A percentile compares a stretch with the other conserved stretches of the same genome.
phyloP scores from a whole-genome alignment of 2,888 invertebrate genomes.

The Xestobium rufovillosum region DNA sequence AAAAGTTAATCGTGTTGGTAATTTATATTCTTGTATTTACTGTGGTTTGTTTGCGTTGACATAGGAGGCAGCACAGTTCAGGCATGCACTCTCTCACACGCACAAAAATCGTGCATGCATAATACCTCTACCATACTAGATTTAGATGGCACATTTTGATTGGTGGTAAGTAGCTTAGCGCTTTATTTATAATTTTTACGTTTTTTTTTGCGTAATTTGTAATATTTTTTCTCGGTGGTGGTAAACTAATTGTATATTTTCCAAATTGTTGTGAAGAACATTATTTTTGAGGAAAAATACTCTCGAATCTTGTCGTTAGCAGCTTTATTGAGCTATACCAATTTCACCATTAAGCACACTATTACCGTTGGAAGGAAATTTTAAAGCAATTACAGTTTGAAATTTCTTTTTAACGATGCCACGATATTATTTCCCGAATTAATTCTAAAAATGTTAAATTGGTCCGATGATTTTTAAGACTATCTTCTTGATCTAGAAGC shows the following conservation, averaged over 20 bases:
- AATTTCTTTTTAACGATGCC: too few species aligned
- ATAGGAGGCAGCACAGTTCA: constrained; percentile 43
- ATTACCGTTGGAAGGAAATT: too few species aligned
- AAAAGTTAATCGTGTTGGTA: constrained; percentile 23
- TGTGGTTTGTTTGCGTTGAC: constrained; percentile 42
- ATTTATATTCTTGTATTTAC: constrained; percentile 36
- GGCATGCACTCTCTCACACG: constrained; percentile 42
- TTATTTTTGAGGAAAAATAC: too few species aligned
- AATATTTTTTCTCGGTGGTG: constrained; percentile 24
- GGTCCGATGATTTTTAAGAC: too few species aligned
- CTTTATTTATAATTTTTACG: constrained; percentile 37
- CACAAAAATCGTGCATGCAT: constrained; percentile 43
- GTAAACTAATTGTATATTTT: constrained; percentile 18
- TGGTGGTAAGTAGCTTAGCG: constrained; percentile 43
- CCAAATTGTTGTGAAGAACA: too few species aligned
- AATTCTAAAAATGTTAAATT: too few species aligned
- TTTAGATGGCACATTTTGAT: constrained; percentile 41
- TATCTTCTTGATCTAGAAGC: constrained; percentile 51
- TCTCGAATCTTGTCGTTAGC: too few species aligned
- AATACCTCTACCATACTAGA: constrained; percentile 42
- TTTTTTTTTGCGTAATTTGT: constrained; percentile 14
- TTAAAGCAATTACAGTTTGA: too few species aligned
- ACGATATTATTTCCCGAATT: too few species aligned
- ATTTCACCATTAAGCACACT: too few species aligned
- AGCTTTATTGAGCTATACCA: too few species aligned